Conservation (phyloP, 2,797 vertebrate species). For the Chrysocyon brachyurus region DNA sequence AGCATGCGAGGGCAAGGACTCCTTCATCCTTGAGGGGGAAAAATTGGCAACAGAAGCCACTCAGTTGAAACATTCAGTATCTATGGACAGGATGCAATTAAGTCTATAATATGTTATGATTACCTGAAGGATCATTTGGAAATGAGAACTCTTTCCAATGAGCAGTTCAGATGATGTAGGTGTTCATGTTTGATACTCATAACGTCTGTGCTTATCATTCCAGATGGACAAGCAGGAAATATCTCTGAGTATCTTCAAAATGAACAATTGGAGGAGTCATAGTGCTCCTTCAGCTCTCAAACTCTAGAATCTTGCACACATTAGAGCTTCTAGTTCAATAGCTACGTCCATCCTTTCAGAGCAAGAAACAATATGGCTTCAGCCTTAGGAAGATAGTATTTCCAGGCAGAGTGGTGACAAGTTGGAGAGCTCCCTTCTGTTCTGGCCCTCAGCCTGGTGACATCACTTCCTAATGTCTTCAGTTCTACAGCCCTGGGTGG, state of each 20-base stretch:
- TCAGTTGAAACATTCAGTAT: conserved; percentile 61
- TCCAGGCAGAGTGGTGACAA: not conserved
- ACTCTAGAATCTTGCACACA: not conserved
- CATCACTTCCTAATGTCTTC: not conserved
- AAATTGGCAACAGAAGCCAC: not conserved
- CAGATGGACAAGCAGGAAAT: not conserved
- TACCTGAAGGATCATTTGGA: conserved; percentile 58
- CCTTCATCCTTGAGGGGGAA: not conserved
- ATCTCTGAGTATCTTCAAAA: conserved; percentile 41
- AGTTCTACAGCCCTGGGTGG: not conserved
- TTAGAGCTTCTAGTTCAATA: not conserved
- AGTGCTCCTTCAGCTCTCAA: not conserved
- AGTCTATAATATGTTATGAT: not conserved
- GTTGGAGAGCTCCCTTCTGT: not conserved
- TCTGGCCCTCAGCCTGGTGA: not conserved
- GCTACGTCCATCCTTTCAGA: not conserved
- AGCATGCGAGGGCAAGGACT: not conserved
- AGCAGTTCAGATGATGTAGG: conserved; percentile 36
- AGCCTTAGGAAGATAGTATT: not conserved
- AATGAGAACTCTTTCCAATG: not conserved
- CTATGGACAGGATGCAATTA: conserved; percentile 55
- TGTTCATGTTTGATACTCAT: not conserved
- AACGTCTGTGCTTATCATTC: not conserved
- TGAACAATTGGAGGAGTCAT: not conserved
- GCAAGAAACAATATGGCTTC: not conserved